Conservation (phyloP, 2,888 invertebrate species). For the Geotrupes spiniger region DNA sequence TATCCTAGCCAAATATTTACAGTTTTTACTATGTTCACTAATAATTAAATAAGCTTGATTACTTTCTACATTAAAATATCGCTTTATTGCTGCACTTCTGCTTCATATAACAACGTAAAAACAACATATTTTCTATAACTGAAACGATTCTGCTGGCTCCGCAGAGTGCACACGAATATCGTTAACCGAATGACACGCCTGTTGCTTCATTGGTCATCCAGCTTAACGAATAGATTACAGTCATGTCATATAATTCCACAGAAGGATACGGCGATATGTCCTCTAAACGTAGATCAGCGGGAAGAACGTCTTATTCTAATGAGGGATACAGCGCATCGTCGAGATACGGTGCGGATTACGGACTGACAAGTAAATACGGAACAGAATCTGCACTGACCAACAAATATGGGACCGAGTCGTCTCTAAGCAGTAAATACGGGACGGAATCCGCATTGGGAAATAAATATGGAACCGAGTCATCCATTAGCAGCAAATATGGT, state of each 20-base stretch:
- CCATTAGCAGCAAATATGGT: slow-evolving; percentile 15
- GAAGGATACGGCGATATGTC: slow-evolving; percentile 43
- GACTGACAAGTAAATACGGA: slow-evolving; percentile 8
- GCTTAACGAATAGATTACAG: background rate
- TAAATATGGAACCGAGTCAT: slow-evolving; percentile 16
- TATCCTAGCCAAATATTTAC: too few species aligned
- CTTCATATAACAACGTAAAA: too few species aligned
- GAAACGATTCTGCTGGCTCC: too few species aligned
- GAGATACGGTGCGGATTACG: slow-evolving; percentile 26
- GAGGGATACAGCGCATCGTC: slow-evolving; percentile 33
- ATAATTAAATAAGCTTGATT: too few species aligned
- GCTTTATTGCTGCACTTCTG: too few species aligned
- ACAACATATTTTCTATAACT: too few species aligned
- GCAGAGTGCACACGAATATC: too few species aligned
- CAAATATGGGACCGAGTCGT: slow-evolving; percentile 4
- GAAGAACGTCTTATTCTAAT: slow-evolving; percentile 36
- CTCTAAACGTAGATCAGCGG: slow-evolving; percentile 38
- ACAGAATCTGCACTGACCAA: slow-evolving; percentile 10
- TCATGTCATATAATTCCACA: slow-evolving; percentile 29
- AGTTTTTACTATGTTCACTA: too few species aligned
- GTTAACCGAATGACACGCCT: too few species aligned
- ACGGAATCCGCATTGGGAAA: slow-evolving; percentile 4
- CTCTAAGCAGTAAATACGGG: slow-evolving; percentile 13
- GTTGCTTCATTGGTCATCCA: too few species aligned
- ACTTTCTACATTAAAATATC: too few species aligned